Conservation (phyloP, 2,797 vertebrate genomes). For the Coranthus polyacanthus region DNA sequence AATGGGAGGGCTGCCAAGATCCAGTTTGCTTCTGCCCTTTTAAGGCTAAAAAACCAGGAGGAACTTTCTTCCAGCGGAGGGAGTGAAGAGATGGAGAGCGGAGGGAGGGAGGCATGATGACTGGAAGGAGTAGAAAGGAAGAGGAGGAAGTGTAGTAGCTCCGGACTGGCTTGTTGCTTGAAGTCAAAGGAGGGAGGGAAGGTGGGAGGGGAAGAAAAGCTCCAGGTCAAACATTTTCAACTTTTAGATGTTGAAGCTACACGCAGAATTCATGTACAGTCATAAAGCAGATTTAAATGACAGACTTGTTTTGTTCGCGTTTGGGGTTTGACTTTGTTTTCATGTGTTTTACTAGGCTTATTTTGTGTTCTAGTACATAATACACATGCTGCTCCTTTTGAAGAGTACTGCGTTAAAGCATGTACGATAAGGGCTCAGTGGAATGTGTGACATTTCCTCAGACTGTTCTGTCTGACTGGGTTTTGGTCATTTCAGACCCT, state of each 20-base stretch:
- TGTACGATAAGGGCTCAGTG: constrained; percentile 68
- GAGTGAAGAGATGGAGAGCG: constrained; percentile 46
- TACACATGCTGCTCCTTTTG: neutral
- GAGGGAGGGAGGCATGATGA: constrained; percentile 58
- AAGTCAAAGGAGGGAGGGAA: constrained; percentile 16
- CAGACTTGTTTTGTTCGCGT: neutral
- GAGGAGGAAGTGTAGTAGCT: constrained; percentile 75
- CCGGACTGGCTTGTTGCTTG: constrained; percentile 52
- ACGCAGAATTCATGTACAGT: constrained; percentile 11
- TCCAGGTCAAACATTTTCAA: constrained; percentile 30
- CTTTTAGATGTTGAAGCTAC: constrained; percentile 31
- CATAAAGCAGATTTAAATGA: constrained; percentile 4
- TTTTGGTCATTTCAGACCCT: constrained; percentile 31
- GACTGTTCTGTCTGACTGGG: constrained; percentile 43
- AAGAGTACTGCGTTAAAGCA: neutral
- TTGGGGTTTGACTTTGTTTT: no score
- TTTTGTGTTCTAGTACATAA: neutral
- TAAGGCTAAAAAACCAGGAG: constrained; percentile 89
- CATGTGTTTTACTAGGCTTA: neutral
- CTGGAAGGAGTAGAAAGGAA: constrained; percentile 73
- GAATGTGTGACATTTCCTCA: constrained; percentile 82
- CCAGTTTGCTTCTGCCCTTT: constrained; percentile 90
- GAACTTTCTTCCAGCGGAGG: constrained; percentile 76
- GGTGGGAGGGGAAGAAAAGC: constrained; percentile 5
- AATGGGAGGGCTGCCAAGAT: constrained; percentile 86